Evolutionary conservation across 2,113 vertebrate species (phyloP).

Genomic region (Loxodonta africana): DNA sequence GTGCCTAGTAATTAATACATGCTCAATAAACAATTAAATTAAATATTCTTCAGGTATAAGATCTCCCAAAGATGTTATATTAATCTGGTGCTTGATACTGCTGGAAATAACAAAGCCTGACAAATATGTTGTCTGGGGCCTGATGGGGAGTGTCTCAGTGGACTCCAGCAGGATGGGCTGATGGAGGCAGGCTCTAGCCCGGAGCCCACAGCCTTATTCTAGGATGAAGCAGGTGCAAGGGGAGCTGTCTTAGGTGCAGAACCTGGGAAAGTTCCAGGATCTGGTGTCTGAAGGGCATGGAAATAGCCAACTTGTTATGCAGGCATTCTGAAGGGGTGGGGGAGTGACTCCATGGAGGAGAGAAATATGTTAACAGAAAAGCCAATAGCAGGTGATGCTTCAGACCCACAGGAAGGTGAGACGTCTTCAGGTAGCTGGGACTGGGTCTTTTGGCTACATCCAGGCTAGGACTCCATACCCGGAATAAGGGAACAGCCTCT

Average conservation of each 20-base stretch:
- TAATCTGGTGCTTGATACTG: slow-evolving; percentile 23
- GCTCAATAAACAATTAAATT: slow-evolving; percentile 53
- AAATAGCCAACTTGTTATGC: background rate
- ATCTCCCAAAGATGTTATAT: slow-evolving; percentile 36
- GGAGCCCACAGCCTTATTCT: background rate
- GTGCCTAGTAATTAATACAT: slow-evolving; percentile 41
- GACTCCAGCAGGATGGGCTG: background rate
- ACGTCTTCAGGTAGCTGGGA: background rate
- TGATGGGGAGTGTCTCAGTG: background rate
- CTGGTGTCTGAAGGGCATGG: background rate
- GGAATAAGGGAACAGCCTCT: background rate
- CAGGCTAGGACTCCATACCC: background rate
- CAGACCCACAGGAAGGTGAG: background rate
- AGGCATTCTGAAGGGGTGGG: background rate
- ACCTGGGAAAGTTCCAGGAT: background rate
- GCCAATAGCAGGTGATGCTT: background rate
- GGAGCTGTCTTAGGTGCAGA: slow-evolving; percentile 16
- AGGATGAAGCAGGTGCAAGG: background rate
- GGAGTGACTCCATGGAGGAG: background rate
- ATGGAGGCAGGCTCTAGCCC: background rate
- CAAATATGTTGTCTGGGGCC: background rate
- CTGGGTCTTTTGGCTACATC: background rate
- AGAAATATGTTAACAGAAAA: background rate
- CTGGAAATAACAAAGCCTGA: background rate
- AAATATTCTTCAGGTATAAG: background rate